Percentiles rank a stretch among this genome's conserved stretches.
Evolutionary conservation across 2,113 vertebrate genomes (phyloP).

Genomic region (Egretta garzetta): DNA sequence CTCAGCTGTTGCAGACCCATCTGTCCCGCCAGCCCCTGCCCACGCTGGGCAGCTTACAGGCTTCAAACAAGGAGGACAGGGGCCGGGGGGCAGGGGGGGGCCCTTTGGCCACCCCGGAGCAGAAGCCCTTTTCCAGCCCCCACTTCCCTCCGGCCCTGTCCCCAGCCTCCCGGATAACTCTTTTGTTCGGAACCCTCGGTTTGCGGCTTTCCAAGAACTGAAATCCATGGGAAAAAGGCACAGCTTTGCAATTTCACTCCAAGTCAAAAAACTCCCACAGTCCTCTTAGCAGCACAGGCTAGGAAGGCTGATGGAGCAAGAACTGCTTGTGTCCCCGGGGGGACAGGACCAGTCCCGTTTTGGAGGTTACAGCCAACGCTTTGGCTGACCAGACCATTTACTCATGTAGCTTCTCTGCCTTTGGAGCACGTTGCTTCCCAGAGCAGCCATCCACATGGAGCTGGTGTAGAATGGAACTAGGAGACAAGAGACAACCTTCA

Average conservation of each 20-base stretch:
- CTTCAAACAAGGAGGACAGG: background rate
- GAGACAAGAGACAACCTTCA: background rate
- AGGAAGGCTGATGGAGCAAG: background rate
- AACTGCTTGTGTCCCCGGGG: background rate
- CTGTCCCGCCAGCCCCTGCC: background rate
- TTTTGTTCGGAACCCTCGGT: background rate
- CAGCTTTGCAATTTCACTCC: background rate
- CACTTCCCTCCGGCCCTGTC: accelerated
- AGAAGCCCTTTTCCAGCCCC: background rate
- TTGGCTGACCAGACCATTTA: background rate
- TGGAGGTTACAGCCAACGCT: background rate
- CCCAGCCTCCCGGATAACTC: background rate
- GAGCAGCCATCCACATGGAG: background rate
- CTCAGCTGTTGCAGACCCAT: constrained; percentile 6
- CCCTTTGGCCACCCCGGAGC: background rate
- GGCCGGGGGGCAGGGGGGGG: background rate
- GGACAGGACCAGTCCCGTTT: background rate
- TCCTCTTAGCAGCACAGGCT: background rate
- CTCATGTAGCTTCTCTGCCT: accelerated
- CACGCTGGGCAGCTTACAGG: background rate
- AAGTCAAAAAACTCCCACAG: background rate
- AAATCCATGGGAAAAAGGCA: background rate
- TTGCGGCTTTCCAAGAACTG: background rate
- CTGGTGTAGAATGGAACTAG: background rate
- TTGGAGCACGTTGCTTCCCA: background rate